A percentile compares a stretch with the other conserved stretches of the same genome.
Conservation (phyloP, 2,797 vertebrate genomes). For the Saxicola maurus region DNA sequence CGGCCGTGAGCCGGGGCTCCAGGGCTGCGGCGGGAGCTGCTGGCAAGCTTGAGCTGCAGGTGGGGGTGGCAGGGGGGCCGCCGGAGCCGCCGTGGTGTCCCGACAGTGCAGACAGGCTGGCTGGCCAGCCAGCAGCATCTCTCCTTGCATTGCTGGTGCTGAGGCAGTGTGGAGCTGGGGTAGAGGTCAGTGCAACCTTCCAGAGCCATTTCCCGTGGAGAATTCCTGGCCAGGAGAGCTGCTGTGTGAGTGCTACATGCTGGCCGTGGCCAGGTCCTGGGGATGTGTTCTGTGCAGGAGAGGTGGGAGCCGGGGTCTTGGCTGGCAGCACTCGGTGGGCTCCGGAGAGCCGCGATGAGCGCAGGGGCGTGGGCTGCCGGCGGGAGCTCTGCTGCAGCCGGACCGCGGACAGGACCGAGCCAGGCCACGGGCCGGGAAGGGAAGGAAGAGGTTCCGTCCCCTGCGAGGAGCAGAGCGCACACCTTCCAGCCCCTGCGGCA, state of each 20-base stretch:
- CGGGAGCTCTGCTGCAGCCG: neutral
- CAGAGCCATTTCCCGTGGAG: neutral
- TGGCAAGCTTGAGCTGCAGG: neutral
- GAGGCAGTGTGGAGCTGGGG: conserved; percentile 34
- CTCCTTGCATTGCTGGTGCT: conserved; percentile 48
- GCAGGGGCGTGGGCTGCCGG: neutral
- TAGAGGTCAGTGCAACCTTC: neutral
- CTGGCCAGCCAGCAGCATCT: neutral
- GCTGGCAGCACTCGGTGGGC: neutral
- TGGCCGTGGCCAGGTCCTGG: neutral
- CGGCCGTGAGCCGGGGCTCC: neutral
- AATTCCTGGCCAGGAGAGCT: neutral
- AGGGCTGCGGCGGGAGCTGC: neutral
- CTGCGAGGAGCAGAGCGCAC: neutral
- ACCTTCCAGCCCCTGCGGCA: neutral
- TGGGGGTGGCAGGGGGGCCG: neutral
- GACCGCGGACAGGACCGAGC: neutral
- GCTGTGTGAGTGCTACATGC: conserved; percentile 5
- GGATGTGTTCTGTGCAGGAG: neutral
- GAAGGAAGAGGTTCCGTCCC: neutral
- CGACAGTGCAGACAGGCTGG: neutral
- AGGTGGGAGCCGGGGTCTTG: neutral
- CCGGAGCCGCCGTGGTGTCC: neutral
- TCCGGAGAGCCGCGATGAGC: neutral
- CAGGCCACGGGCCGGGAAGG: neutral